Base-by-base conservation (phyloP, 64 coral and sea anemone species). In the Montipora cactus region DNA sequence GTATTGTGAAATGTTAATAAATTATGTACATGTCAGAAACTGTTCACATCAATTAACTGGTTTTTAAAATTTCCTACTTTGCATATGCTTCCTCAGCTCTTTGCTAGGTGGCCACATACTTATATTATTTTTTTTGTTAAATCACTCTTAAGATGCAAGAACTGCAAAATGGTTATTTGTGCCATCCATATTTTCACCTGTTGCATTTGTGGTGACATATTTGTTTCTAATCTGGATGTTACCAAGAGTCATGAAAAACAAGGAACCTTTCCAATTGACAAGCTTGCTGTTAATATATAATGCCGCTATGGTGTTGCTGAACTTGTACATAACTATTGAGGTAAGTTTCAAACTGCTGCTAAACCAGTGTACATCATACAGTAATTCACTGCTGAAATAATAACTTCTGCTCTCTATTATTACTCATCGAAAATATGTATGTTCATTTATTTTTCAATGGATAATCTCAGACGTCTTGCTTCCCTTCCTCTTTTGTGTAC, bases 301-400 rank as follows among this genome's bases (percentile, higher is more conserved):
- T 84, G 52, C 83, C 9, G 75, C 89, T 14, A 87, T 96, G 88
- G 90, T 87, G 14, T 15, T 91, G 49, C 66, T 96, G n/a, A 96
- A 94, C 80, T 71, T 94, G 28, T 96, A 96, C 59, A 94, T 96
- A 5, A 76, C 72, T 79, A 13, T 96, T 19, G 92, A 96, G 95
- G 95, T 96, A 77, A 47, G 71, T 84, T 25, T 58, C 4, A 37
- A 1, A 14, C 37, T 57, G 53, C 53, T 57, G 53, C 11, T 57
- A 37, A 37, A 37, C 37, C 37, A 37, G 37, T 37, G 1, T 37
- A 37, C 37, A 37, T 37, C 37, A 37, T 37, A 37, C 1, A 37
- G 37, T 37, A 37, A 37, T 37, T 37, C 37, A 37, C 37, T 37
- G 37, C 37, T 37, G 37, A 37, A 37, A 37, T 37, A 37, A 37